phyloP scores from a whole-genome alignment of 2,113 vertebrate genomes.

The Platichthys stellatus region DNA sequence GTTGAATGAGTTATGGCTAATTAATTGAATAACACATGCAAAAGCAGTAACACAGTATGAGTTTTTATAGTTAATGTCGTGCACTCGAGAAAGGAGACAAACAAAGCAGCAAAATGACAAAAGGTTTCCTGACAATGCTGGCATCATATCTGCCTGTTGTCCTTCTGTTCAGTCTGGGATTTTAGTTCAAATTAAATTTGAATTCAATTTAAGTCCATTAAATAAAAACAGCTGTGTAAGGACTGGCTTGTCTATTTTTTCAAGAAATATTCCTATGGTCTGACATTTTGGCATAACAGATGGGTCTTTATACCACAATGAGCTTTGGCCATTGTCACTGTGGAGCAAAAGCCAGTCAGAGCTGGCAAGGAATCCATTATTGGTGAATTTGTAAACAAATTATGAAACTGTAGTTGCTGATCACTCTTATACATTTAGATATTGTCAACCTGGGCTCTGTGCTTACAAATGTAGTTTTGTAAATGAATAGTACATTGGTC shows the following conservation, averaged over 20 bases:
- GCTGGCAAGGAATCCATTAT: neutral
- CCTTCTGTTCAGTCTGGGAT: no score
- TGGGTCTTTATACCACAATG: neutral
- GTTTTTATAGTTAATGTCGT: neutral
- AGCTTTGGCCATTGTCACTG: neutral
- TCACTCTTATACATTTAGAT: no score
- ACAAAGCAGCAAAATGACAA: neutral
- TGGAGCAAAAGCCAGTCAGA: neutral
- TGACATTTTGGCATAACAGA: no score
- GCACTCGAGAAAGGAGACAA: neutral
- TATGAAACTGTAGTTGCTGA: neutral
- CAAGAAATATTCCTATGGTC: no score
- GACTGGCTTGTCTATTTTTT: no score
- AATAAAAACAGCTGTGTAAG: no score
- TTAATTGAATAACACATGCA: slow-evolving; percentile 9
- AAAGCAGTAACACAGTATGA: neutral
- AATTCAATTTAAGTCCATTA: no score
- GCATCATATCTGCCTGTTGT: neutral
- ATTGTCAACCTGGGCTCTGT: no score
- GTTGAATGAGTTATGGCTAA: neutral
- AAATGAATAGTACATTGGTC: no score
- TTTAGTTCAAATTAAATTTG: no score
- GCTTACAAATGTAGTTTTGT: no score
- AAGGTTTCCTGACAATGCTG: neutral
- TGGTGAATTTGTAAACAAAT: neutral